Base-by-base conservation (phyloP, 2,888 invertebrate species). In the Argynnis bischoffii region DNA sequence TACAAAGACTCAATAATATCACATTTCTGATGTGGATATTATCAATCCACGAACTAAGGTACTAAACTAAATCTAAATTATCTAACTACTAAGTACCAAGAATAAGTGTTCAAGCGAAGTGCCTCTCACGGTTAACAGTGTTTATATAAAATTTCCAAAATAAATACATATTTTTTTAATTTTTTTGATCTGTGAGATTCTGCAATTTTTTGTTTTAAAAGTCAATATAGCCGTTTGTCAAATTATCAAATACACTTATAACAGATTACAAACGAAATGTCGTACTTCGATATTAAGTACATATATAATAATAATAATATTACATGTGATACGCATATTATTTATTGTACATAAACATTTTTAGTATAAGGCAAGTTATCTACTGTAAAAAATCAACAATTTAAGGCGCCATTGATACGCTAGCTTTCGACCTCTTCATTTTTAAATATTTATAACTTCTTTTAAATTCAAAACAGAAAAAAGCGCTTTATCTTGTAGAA, bases 11-110 rank as follows among this genome's bases (percentile, higher is more conserved):
- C 91, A 93, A 94, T 94, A 94, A 94, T 94, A 94, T 94, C 94
- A 94, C 94, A 94, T 94, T 94, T 94, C 94, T 94, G 87, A 94
- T 94, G 94, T 94, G 94, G 94, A 94, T 94, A 94, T 94, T 94
- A 94, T 92, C 73, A 88, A 91, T 90, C 92, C 91, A 91, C 90
- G 82, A 76, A 84, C 86, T 89, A 89, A 79, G 73, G 64, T 73
- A 66, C 66, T 69, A 72, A 64, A 74, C 78, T 79, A 72, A 69
- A 60, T 4, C 75, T 78, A 78, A 71, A 71, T 77, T 76, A 59
- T 74, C 77, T 83, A 75, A 80, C 77, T 78, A 79, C 84, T 86
- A 88, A 88, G 87, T 89, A 88, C 86, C 85, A 81, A 79, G 80
- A 80, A 76, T 67, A 65, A 67, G 69, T 26, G 26, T 70, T 72